phyloP scores from a whole-genome alignment of 2,888 invertebrate species.

The Stegophylla sp. region DNA sequence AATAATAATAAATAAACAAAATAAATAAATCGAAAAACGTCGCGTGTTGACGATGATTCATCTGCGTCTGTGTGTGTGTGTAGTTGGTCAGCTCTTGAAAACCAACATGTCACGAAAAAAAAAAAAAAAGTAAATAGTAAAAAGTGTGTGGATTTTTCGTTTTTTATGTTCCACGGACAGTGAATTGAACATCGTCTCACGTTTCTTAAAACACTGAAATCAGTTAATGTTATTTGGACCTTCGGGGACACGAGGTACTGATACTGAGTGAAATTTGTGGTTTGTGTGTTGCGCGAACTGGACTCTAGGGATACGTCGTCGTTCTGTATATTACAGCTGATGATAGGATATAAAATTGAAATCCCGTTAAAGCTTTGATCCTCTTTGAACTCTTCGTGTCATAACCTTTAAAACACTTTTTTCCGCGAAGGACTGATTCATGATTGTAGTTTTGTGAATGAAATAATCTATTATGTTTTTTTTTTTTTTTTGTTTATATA shows the following conservation, averaged over 20 bases:
- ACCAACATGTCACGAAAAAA: slow-evolving; percentile 4
- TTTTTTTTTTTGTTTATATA: neutral
- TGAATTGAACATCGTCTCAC: slow-evolving; percentile 11
- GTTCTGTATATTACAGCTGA: neutral
- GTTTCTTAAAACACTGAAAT: slow-evolving; percentile 1
- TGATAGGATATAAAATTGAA: slow-evolving; percentile 2
- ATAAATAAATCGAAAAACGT: slow-evolving; percentile 36
- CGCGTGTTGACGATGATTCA: slow-evolving; percentile 41
- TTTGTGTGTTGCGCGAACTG: neutral
- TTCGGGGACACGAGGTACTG: neutral
- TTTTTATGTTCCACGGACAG: neutral
- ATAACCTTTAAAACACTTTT: too few relatives aligned
- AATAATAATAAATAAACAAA: slow-evolving; percentile 1
- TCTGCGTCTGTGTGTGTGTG: slow-evolving; percentile 18
- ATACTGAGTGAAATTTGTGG: slow-evolving; percentile 27
- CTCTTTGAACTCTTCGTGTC: neutral
- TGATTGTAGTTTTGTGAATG: neutral
- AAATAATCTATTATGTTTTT: neutral
- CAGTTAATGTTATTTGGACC: slow-evolving; percentile 6
- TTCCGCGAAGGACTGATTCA: neutral
- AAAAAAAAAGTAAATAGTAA: neutral
- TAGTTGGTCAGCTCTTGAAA: slow-evolving; percentile 20
- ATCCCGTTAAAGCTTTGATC: neutral
- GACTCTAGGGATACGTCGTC: slow-evolving; percentile 5
- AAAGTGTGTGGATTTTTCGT: neutral